Evolutionary conservation across 2,888 invertebrate species (phyloP).

Genomic region (Dinocampus coccinellae): DNA sequence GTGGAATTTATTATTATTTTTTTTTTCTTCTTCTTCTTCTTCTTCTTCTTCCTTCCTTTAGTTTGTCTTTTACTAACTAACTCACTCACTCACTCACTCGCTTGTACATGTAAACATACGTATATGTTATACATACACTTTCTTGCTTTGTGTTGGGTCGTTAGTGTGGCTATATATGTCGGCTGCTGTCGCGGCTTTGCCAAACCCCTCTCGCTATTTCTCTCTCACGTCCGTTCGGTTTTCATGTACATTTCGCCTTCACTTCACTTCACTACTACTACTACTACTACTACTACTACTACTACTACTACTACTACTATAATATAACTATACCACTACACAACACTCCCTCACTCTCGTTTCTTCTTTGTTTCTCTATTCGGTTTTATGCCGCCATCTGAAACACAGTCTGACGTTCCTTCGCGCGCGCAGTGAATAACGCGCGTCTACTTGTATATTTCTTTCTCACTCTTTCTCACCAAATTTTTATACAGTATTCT

Average conservation of each 20-base stretch:
- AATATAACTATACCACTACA: not conserved
- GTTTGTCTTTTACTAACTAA: not conserved
- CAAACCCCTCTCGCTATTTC: constrained; percentile 3
- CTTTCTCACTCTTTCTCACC: constrained; percentile 7
- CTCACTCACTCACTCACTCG: not conserved
- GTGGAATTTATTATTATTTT: not conserved
- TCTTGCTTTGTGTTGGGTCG: not conserved
- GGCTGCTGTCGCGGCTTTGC: not conserved
- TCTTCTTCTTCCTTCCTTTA: not conserved
- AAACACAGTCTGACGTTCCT: constrained; percentile 1
- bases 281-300: not conserved
- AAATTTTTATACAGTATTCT: constrained; percentile 39
- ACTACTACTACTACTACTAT: not conserved
- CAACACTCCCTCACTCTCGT: not conserved
- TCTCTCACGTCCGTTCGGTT: not conserved
- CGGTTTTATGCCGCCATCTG: constrained; percentile 5
- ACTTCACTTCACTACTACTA: not conserved
- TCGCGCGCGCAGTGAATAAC: constrained; percentile 8
- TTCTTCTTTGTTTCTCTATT: constrained; percentile 1
- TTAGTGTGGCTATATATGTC: too few species aligned
- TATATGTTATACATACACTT: not conserved
- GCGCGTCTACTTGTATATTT: not conserved
- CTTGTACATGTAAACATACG: not conserved
- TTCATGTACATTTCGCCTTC: not conserved
- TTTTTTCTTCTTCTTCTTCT: not conserved